Conservation (phyloP, 2,113 vertebrate genomes). For the Poicephalus meyeri region DNA sequence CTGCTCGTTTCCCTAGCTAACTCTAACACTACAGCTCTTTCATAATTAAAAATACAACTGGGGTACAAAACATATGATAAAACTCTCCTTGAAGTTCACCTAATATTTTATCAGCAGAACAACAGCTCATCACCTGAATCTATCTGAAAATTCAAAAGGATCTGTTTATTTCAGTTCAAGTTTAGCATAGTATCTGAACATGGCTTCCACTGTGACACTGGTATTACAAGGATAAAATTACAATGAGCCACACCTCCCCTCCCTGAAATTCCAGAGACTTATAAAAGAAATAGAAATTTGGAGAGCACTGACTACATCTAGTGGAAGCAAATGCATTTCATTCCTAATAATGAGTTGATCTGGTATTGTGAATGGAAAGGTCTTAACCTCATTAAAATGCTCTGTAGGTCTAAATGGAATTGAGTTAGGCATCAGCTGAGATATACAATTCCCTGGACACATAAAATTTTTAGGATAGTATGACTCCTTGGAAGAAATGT, state of each 20-base stretch:
- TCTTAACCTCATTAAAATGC: constrained; percentile 53
- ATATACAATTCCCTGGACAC: background rate
- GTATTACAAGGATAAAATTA: background rate
- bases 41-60: background rate
- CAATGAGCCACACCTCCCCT: background rate
- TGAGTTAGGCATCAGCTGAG: background rate
- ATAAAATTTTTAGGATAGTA: constrained; percentile 7
- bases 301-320: constrained; percentile 23
- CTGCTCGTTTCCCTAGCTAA: background rate
- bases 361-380: constrained; percentile 23
- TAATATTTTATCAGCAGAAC: background rate
- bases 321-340: constrained; percentile 19
- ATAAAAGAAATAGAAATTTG: background rate
- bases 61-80: background rate
- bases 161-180: background rate
- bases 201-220: background rate
- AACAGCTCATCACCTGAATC: background rate
- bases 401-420: background rate
- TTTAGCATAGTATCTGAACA: background rate
- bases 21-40: background rate
- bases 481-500: background rate
- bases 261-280: background rate
- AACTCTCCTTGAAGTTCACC: background rate
- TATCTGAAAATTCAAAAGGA: background rate
- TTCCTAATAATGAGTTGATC: background rate